Percentiles rank a stretch among this genome's conserved stretches.
Evolutionary conservation across 2,797 vertebrate species (phyloP).

Genomic region (Lerista edwardsae): DNA sequence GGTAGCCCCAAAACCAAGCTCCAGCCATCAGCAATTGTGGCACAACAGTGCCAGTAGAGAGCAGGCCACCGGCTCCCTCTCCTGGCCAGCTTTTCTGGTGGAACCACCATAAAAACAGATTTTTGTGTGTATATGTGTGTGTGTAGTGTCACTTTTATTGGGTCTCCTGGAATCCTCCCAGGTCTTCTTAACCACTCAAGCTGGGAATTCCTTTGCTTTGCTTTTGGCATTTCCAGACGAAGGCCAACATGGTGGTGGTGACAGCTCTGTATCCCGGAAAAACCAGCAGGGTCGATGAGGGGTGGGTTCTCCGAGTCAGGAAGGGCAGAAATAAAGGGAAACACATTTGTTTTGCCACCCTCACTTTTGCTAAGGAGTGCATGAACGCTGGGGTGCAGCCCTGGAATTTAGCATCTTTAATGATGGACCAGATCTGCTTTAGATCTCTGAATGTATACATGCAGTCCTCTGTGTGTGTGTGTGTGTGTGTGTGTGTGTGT

Average conservation of each 20-base stretch:
- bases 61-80: background rate
- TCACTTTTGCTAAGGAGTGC: no score
- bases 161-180: no score
- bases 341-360: background rate
- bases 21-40: background rate
- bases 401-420: background rate
- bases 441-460: background rate
- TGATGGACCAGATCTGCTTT: background rate
- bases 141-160: no score
- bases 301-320: background rate
- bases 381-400: accelerated
- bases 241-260: no score
- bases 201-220: no score
- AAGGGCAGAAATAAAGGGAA: accelerated
- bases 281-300: background rate
- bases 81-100: background rate
- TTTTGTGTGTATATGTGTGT: background rate
- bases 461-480: no score
- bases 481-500: no score
- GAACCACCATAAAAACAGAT: background rate
- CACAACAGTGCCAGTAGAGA: background rate
- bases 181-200: no score
- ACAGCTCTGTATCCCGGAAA: no score
- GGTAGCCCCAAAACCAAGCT: background rate
- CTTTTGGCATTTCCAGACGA: no score